Conservation (phyloP, 2,888 invertebrate genomes). For the Syrphus vitripennis region DNA sequence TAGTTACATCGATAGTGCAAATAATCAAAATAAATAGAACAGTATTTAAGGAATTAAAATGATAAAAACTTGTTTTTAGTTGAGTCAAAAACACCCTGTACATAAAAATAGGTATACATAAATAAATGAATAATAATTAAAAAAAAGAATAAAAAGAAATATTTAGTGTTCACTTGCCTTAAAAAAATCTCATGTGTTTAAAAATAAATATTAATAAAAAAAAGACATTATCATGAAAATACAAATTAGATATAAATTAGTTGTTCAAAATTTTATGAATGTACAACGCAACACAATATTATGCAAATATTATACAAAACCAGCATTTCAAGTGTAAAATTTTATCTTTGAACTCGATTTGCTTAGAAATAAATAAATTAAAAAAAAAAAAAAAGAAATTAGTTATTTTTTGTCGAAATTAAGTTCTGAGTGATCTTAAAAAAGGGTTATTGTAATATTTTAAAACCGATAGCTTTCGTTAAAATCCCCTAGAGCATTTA, state of each 20-base stretch:
- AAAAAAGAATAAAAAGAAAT: slow-evolving; percentile 3
- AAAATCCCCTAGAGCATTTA: too few species aligned
- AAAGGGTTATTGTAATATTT: too few species aligned
- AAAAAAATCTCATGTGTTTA: slow-evolving; percentile 42
- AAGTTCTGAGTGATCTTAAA: too few species aligned
- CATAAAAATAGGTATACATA: not conserved
- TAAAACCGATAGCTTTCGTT: too few species aligned
- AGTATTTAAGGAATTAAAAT: not conserved
- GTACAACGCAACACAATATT: slow-evolving; percentile 25
- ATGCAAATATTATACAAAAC: slow-evolving; percentile 33
- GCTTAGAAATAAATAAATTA: slow-evolving; percentile 32
- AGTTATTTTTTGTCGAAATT: not conserved
- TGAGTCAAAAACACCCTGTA: slow-evolving; percentile 7
- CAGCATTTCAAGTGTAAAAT: slow-evolving; percentile 48
- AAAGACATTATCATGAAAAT: slow-evolving; percentile 10
- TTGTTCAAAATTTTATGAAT: slow-evolving; percentile 39
- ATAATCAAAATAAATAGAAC: not conserved
- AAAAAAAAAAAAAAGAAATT: not conserved
- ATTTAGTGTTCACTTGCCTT: slow-evolving; percentile 65
- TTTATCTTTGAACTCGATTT: slow-evolving; percentile 41
- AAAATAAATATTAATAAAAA: slow-evolving; percentile 14
- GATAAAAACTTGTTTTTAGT: not conserved
- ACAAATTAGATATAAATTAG: slow-evolving; percentile 5
- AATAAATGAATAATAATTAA: not conserved
- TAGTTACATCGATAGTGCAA: slow-evolving; percentile 11